These are phyloP conservation scores for Pseudachorutes palmiensis DNA, from an alignment of 1,140 invertebrate genomes.

Conservation along the genomic window DNA sequence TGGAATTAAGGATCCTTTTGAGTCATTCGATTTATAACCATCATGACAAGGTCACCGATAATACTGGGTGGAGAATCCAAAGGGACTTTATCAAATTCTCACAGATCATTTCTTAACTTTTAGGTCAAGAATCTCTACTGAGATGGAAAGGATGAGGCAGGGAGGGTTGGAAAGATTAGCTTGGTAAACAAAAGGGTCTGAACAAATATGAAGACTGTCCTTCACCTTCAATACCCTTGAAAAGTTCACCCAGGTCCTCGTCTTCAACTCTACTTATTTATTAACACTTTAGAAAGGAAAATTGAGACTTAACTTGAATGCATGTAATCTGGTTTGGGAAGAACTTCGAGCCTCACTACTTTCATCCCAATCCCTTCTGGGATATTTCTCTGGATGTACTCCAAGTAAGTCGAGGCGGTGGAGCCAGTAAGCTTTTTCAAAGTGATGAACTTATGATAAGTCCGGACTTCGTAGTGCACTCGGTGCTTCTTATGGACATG, in stretches of 20 bases:
- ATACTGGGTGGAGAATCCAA: too few relatives aligned
- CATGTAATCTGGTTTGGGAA: conserved; percentile 30
- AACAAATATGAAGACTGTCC: not conserved
- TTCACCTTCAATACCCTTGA: not conserved
- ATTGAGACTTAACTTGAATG: not conserved
- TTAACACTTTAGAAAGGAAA: not conserved
- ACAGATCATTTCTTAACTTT: too few relatives aligned
- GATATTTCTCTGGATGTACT: conserved; percentile 93
- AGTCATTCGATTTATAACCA: too few relatives aligned
- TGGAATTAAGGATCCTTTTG: too few relatives aligned
- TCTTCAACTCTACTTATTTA: too few relatives aligned
- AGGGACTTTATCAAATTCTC: too few relatives aligned
- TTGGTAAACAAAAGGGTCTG: not conserved
- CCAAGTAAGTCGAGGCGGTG: conserved; percentile 88
- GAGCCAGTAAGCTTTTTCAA: conserved; percentile 82
- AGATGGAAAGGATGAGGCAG: too few relatives aligned
- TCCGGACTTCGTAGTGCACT: conserved; percentile 92
- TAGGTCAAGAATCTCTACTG: too few relatives aligned
- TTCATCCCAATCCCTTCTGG: conserved; percentile 95
- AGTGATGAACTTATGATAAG: conserved; percentile 78
- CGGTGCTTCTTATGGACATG: conserved; percentile 89
- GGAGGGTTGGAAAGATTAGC: too few relatives aligned
- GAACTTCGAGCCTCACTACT: conserved; percentile 64
- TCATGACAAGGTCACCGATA: too few relatives aligned
- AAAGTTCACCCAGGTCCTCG: not conserved